Evolutionary conservation across 1,140 invertebrate species (phyloP).

Genomic region (Hyphantria cunea): DNA sequence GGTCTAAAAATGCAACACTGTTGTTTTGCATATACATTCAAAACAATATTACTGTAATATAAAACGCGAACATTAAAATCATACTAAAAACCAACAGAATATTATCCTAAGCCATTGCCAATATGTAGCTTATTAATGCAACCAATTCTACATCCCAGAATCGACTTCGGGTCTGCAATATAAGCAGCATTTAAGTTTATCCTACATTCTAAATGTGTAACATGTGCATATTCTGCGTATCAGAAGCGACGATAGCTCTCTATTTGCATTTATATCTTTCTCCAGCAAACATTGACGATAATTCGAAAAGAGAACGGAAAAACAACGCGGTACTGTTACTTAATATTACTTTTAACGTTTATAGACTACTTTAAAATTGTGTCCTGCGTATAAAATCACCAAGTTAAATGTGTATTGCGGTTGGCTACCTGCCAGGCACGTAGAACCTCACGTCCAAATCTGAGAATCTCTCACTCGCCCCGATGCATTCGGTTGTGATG

Average conservation of each 20-base stretch:
- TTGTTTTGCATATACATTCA: too few relatives aligned
- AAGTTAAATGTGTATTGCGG: constrained; percentile 72
- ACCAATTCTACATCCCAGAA: neutral
- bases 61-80: too few relatives aligned
- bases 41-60: too few relatives aligned
- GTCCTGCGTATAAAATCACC: constrained; percentile 72
- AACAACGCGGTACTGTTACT: constrained; percentile 41
- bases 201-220: neutral
- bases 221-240: neutral
- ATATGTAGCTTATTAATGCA: constrained; percentile 1
- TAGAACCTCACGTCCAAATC: constrained; percentile 54
- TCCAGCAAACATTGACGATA: constrained; percentile 19
- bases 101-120: neutral
- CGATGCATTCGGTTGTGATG: constrained; percentile 49
- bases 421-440: constrained; percentile 63
- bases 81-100: too few relatives aligned
- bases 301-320: constrained; percentile 36
- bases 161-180: neutral
- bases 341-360: constrained; percentile 69
- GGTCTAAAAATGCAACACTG: too few relatives aligned
- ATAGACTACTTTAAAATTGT: constrained; percentile 74
- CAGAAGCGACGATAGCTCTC: neutral
- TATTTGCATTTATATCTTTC: constrained; percentile 21
- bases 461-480: constrained; percentile 62
- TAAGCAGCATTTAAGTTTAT: constrained; percentile 1